phyloP scores from a whole-genome alignment of 2,113 vertebrate genomes.

The Origma solitaria region DNA sequence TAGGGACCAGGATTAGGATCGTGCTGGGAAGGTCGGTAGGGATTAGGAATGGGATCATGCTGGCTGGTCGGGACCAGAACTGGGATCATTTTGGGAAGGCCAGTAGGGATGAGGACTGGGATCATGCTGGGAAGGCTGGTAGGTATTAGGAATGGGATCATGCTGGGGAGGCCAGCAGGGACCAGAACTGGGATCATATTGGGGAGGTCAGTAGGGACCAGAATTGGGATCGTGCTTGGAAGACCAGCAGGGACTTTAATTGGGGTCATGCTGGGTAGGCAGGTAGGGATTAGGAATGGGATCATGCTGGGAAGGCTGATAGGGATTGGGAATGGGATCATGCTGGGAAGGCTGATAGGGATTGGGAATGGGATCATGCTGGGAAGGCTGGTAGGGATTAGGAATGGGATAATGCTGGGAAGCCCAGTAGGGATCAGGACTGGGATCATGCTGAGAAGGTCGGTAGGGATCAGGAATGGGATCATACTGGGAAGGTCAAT shows the following conservation, averaged over 20 bases:
- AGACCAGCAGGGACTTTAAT: accelerated
- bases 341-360: accelerated
- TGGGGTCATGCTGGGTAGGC: accelerated
- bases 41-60: accelerated
- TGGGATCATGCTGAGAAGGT: accelerated
- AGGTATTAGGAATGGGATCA: accelerated
- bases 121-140: accelerated
- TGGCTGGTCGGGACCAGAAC: accelerated
- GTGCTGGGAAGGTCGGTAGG: accelerated
- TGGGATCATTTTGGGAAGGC: neutral
- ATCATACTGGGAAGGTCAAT: accelerated
- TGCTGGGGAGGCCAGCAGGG: accelerated
- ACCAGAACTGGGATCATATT: accelerated
- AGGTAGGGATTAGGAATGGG: accelerated
- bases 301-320: accelerated
- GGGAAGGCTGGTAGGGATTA: accelerated
- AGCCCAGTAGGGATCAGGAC: accelerated
- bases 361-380: accelerated
- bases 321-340: neutral
- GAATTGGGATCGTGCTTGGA: accelerated
- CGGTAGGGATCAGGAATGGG: accelerated
- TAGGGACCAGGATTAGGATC: accelerated
- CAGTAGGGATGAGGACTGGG: accelerated
- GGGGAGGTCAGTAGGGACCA: accelerated
- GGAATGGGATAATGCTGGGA: accelerated